phyloP scores from a whole-genome alignment of 2,797 vertebrate genomes.

The Anableps anableps region DNA sequence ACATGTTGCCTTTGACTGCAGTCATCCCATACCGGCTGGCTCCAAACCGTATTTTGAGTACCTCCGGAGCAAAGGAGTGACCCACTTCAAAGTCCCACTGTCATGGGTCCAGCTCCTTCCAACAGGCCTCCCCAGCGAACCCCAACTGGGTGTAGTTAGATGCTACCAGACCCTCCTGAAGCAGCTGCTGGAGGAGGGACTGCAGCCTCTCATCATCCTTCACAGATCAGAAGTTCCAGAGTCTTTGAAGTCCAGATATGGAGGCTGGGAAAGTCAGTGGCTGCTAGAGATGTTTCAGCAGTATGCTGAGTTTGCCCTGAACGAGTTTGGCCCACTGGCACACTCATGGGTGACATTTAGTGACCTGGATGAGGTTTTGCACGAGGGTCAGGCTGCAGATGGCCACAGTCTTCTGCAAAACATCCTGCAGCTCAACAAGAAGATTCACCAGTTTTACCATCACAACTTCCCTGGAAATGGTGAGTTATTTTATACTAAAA shows the following conservation, averaged over 20 bases:
- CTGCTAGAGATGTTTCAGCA: slow-evolving; percentile 77
- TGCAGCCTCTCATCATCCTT: slow-evolving; percentile 83
- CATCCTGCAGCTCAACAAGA: slow-evolving; percentile 78
- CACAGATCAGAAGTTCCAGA: slow-evolving; percentile 71
- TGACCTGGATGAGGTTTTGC: slow-evolving; percentile 66
- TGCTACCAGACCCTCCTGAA: slow-evolving; percentile 84
- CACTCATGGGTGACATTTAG: slow-evolving; percentile 87
- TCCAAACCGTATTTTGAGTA: slow-evolving; percentile 73
- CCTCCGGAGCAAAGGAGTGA: slow-evolving; percentile 73
- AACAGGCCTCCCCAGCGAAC: slow-evolving; percentile 45
- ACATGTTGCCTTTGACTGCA: slow-evolving; percentile 69
- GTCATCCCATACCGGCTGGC: slow-evolving; percentile 42
- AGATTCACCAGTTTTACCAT: slow-evolving; percentile 74
- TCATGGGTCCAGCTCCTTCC: slow-evolving; percentile 81
- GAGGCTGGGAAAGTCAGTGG: slow-evolving; percentile 37
- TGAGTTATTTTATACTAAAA: slow-evolving; percentile 56
- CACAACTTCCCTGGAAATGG: slow-evolving; percentile 62
- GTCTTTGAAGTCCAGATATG: background rate
- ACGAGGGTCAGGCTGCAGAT: slow-evolving; percentile 11
- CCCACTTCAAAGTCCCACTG: slow-evolving; percentile 85
- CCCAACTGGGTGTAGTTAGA: slow-evolving; percentile 59
- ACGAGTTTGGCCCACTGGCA: slow-evolving; percentile 80
- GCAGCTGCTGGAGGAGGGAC: slow-evolving; percentile 68
- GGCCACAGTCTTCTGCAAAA: slow-evolving; percentile 51
- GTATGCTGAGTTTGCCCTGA: slow-evolving; percentile 86